Percentiles rank a stretch among this genome's conserved stretches.
These are phyloP conservation scores for Pristionchus arcanus DNA, from an alignment of 2,888 invertebrate genomes.

Conservation along the genomic window DNA sequence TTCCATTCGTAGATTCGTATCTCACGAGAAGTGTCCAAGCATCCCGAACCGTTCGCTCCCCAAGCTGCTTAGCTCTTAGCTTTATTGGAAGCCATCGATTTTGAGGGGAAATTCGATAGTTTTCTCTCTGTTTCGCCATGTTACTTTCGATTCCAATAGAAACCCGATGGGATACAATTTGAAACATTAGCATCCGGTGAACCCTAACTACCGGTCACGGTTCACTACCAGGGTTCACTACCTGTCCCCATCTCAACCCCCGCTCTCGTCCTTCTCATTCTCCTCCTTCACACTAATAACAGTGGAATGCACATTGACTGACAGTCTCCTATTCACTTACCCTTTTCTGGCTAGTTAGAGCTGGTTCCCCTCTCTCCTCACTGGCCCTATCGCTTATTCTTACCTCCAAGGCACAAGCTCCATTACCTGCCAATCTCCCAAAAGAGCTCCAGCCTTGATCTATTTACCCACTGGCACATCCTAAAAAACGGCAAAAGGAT, in stretches of 20 bases:
- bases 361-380: constrained; percentile 30
- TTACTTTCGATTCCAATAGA: background rate
- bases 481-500: background rate
- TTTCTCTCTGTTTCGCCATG: background rate
- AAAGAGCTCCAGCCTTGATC: constrained; percentile 10
- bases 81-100: background rate
- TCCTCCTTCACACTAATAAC: constrained; percentile 39
- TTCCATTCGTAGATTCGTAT: constrained; percentile 9
- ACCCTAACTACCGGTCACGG: background rate
- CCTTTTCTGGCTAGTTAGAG: constrained; percentile 38
- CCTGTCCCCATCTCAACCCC: background rate
- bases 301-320: constrained; percentile 17
- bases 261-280: background rate
- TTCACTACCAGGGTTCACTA: background rate
- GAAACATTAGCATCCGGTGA: background rate
- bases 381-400: constrained; percentile 33
- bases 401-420: constrained; percentile 17
- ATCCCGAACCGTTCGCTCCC: background rate
- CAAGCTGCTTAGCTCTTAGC: background rate
- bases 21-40: constrained; percentile 7
- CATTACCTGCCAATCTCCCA: constrained; percentile 43
- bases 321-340: constrained; percentile 37
- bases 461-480: background rate
- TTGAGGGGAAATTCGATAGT: background rate
- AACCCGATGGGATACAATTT: background rate